Percentiles rank a stretch among this genome's conserved stretches.
Evolutionary conservation across 1,140 invertebrate genomes (phyloP).

Genomic region (Cotesia typhae): DNA sequence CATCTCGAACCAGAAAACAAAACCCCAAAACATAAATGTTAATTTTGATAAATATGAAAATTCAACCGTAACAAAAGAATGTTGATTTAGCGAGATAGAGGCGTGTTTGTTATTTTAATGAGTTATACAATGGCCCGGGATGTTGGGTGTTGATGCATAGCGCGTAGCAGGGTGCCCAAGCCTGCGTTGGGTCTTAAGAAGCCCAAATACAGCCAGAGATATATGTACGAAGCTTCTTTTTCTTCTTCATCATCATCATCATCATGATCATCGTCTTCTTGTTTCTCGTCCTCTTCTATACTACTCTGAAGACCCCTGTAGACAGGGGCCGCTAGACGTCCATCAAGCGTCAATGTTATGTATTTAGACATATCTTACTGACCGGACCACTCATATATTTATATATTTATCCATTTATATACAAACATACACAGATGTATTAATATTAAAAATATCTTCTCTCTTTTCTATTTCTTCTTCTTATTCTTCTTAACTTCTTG

Average conservation of each 20-base stretch:
- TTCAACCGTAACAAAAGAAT: conserved; percentile 59
- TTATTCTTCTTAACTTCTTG: conserved; percentile 34
- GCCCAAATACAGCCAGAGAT: too few species aligned
- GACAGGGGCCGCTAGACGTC: conserved; percentile 61
- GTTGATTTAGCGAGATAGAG: conserved; percentile 58
- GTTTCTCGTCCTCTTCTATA: conserved; percentile 22
- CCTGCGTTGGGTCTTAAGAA: conserved; percentile 5
- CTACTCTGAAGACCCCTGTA: conserved; percentile 54
- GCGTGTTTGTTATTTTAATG: conserved; percentile 65
- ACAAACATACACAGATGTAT: not conserved
- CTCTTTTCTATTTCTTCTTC: conserved; percentile 38
- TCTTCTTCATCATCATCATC: not conserved
- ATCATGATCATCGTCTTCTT: not conserved
- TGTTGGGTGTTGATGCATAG: conserved; percentile 65
- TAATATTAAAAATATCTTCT: conserved; percentile 31
- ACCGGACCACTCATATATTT: conserved; percentile 17
- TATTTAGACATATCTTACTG: conserved; percentile 61
- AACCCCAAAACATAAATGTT: conserved; percentile 26
- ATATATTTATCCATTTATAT: not conserved
- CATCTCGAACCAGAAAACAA: not conserved
- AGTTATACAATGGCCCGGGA: conserved; percentile 61
- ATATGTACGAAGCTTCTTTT: not conserved
- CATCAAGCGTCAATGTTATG: conserved; percentile 62
- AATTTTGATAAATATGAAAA: conserved; percentile 62
- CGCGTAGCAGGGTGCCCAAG: conserved; percentile 60